Evolutionary conservation across 2,888 invertebrate species (phyloP).

Genomic region (Caenorhabditis sinica): DNA sequence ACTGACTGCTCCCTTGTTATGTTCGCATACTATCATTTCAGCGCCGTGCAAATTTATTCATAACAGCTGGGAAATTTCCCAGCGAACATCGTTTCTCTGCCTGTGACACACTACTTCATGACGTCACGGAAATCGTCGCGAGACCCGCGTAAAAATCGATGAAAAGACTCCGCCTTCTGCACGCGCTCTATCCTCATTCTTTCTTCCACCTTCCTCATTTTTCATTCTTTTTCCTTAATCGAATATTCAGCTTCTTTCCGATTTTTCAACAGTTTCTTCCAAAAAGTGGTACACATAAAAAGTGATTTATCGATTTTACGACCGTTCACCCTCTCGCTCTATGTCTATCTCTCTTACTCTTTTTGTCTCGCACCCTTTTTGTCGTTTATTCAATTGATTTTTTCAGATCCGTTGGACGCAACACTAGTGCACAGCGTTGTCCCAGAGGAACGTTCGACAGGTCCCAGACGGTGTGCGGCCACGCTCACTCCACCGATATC

Average conservation of each 20-base stretch:
- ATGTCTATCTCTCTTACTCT: neutral
- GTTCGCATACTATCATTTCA: no score
- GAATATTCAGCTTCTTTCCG: neutral
- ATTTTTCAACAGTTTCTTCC: no score
- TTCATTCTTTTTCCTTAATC: neutral
- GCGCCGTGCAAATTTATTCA: no score
- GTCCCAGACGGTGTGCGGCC: conserved; percentile 30
- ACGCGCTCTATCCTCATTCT: conserved; percentile 20
- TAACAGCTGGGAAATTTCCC: neutral
- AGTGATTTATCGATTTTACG: no score
- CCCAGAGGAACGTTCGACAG: conserved; percentile 2
- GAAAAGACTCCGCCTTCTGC: conserved; percentile 1
- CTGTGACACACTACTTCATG: neutral
- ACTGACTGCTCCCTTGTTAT: no score
- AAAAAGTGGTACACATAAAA: no score
- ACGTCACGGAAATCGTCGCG: conserved; percentile 27
- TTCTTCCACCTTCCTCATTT: neutral
- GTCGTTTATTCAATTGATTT: neutral
- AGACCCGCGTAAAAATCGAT: conserved; percentile 48
- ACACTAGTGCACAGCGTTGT: neutral
- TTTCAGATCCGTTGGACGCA: conserved; percentile 19
- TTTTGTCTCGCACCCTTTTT: neutral
- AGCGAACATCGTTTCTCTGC: neutral
- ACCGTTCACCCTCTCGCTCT: no score
- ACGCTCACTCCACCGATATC: neutral